These are phyloP conservation scores for Pedetes capensis DNA, from an alignment of 2,113 vertebrate genomes.

Conservation along the genomic window DNA sequence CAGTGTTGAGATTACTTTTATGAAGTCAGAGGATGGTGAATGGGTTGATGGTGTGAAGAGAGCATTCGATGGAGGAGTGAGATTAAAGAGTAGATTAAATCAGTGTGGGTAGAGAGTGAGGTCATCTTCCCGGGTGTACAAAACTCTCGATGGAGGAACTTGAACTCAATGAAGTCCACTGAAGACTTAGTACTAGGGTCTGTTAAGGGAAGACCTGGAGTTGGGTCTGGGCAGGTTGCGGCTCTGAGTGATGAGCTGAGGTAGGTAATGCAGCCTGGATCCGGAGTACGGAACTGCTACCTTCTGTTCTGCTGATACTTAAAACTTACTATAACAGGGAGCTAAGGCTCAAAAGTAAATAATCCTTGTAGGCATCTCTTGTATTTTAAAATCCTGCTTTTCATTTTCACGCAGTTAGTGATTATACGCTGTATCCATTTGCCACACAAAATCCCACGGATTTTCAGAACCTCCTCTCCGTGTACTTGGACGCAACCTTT, in stretches of 20 bases:
- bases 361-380: neutral
- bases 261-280: too few relatives aligned
- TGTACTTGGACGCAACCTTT: constrained; percentile 97
- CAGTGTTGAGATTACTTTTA: neutral
- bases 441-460: constrained; percentile 97
- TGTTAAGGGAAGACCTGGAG: neutral
- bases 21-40: neutral
- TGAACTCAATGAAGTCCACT: neutral
- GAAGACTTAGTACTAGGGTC: neutral
- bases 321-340: neutral
- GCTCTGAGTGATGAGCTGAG: too few relatives aligned
- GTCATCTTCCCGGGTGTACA: neutral
- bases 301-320: too few relatives aligned
- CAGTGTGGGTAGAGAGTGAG: neutral
- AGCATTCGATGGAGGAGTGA: neutral
- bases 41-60: rapidly evolving
- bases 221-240: neutral
- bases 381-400: neutral
- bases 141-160: too few relatives aligned
- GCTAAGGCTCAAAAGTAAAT: neutral
- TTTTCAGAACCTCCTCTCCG: constrained; percentile 96
- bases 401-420: constrained; percentile 87
- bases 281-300: rapidly evolving
- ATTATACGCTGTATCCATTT: constrained; percentile 97
- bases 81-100: neutral